A percentile compares a stretch with the other conserved stretches of the same genome.
Evolutionary conservation across 1,140 invertebrate genomes (phyloP).

Genomic region (Artemia franciscana): DNA sequence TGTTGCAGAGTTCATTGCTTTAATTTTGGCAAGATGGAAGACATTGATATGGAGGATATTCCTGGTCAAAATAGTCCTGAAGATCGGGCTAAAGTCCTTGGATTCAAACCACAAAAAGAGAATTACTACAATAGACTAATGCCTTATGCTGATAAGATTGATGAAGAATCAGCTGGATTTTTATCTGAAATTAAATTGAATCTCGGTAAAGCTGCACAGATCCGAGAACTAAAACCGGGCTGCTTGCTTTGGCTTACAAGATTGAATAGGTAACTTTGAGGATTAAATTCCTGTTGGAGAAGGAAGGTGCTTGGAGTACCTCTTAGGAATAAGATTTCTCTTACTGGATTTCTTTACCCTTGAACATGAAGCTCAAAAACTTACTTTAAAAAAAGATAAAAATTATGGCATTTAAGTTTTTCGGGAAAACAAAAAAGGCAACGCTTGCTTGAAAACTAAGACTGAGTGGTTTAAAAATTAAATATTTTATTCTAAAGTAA

Average conservation of each 20-base stretch:
- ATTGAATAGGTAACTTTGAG: constrained; percentile 2
- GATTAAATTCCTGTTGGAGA: constrained; percentile 9
- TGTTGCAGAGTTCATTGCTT: too few species aligned
- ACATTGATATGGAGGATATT: too few species aligned
- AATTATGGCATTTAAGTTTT: too few species aligned
- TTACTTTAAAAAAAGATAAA: too few species aligned
- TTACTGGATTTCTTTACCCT: constrained; percentile 1
- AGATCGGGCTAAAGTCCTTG: constrained; percentile 11
- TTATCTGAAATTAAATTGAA: constrained; percentile 40
- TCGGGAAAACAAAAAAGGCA: too few species aligned
- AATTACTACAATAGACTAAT: constrained; percentile 36
- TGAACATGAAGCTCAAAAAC: not conserved
- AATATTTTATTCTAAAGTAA: too few species aligned
- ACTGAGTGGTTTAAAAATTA: too few species aligned
- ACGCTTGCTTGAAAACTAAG: too few species aligned
- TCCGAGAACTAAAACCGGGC: constrained; percentile 38
- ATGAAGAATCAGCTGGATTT: constrained; percentile 32
- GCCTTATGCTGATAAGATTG: constrained; percentile 36
- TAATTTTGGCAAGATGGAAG: too few species aligned
- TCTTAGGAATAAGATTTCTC: constrained; percentile 8
- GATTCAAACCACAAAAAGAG: constrained; percentile 30
- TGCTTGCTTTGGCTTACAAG: constrained; percentile 31
- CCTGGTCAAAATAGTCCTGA: too few species aligned
- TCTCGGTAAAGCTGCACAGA: constrained; percentile 34
- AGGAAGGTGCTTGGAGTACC: constrained; percentile 12